Evolutionary conservation across 2,113 vertebrate genomes (phyloP).

Genomic region (Onychorhynchus coronatus): DNA sequence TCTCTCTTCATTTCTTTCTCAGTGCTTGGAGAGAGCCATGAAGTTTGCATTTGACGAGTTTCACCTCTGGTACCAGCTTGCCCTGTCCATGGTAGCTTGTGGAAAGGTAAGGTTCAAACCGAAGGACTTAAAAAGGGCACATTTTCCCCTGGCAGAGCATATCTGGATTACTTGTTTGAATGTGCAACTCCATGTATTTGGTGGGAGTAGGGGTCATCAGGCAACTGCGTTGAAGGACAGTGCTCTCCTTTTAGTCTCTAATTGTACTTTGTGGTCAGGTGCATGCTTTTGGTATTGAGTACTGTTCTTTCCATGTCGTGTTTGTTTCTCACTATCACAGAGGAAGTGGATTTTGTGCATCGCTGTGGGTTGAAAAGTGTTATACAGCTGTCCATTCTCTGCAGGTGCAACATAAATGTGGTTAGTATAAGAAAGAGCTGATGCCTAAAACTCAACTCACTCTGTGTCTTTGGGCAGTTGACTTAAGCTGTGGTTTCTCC

Average conservation of each 20-base stretch:
- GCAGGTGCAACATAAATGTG: not conserved
- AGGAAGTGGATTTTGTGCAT: not conserved
- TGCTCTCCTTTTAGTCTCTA: not conserved
- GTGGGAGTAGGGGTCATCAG: not conserved
- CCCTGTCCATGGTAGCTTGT: slow-evolving; percentile 92
- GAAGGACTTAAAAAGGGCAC: not conserved
- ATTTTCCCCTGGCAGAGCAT: not conserved
- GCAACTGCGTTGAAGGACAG: not conserved
- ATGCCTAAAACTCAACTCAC: not conserved
- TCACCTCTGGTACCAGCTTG: slow-evolving; percentile 97
- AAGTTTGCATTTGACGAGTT: slow-evolving; percentile 97
- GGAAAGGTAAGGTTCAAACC: slow-evolving; percentile 87
- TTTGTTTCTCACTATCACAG: not conserved
- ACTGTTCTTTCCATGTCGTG: not conserved
- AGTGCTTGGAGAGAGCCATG: slow-evolving; percentile 98
- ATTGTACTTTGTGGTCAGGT: not conserved
- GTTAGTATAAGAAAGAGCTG: not conserved
- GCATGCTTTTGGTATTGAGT: not conserved
- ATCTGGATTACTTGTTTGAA: not conserved
- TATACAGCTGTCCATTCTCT: not conserved
- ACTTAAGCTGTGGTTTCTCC: not conserved
- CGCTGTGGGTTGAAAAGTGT: not conserved
- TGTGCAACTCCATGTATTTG: not conserved
- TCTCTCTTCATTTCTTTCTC: not conserved
- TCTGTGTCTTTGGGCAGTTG: not conserved